These are phyloP conservation scores for Dreissena rostriformis DNA, from an alignment of 1,140 invertebrate genomes.

Conservation along the genomic window DNA sequence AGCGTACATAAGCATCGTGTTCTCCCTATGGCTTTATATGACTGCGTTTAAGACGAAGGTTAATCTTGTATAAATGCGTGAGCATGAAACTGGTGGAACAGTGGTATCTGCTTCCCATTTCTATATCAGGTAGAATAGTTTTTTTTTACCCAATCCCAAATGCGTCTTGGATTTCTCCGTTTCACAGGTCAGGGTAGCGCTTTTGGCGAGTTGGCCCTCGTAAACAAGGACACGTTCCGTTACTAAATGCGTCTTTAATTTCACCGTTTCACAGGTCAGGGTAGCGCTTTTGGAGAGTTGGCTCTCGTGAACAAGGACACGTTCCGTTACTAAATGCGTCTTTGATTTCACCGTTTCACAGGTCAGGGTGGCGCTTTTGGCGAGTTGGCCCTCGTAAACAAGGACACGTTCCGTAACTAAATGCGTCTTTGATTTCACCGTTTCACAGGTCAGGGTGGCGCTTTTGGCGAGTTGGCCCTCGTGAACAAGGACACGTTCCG, in stretches of 20 bases:
- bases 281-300: constrained; percentile 77
- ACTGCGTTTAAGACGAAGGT: no score
- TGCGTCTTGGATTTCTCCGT: no score
- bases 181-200: constrained; percentile 69
- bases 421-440: no score
- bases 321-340: constrained; percentile 76
- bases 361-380: no score
- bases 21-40: no score
- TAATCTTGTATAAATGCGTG: no score
- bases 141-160: no score
- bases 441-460: constrained; percentile 68
- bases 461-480: constrained; percentile 79
- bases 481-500: constrained; percentile 74
- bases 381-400: constrained; percentile 75
- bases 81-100: no score
- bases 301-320: constrained; percentile 75
- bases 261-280: constrained; percentile 61
- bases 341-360: constrained; percentile 51
- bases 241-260: constrained; percentile 40
- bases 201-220: constrained; percentile 79
- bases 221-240: constrained; percentile 72
- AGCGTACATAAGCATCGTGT: no score
- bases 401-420: constrained; percentile 71
- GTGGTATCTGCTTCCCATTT: no score
- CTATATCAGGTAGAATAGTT: no score